Evolutionary conservation across 2,888 invertebrate species (phyloP).

Genomic region (Steromphala cineraria): DNA sequence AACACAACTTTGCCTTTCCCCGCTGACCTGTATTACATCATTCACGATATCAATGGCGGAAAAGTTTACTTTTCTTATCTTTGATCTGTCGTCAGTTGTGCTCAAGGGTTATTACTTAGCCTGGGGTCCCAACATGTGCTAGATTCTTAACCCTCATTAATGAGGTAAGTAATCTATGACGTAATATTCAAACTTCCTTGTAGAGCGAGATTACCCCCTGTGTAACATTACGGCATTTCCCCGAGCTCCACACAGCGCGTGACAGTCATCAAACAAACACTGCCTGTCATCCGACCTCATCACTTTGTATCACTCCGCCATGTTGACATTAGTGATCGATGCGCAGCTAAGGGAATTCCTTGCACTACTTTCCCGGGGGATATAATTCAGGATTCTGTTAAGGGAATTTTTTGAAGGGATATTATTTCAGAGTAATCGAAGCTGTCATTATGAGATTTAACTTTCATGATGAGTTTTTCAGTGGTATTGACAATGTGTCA

Average conservation of each 20-base stretch:
- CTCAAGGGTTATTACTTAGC: neutral
- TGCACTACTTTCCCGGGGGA: neutral
- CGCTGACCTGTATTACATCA: too few relatives aligned
- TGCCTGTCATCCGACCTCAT: neutral
- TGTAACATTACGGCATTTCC: neutral
- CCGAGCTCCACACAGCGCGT: neutral
- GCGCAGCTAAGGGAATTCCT: neutral
- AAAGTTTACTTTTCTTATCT: too few relatives aligned
- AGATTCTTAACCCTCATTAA: neutral
- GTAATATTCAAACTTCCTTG: neutral
- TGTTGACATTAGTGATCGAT: neutral
- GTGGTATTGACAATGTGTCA: neutral
- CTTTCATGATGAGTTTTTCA: neutral
- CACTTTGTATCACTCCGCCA: neutral
- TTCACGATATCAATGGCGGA: too few relatives aligned
- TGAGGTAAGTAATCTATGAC: neutral
- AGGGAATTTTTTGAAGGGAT: neutral
- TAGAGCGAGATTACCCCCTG: neutral
- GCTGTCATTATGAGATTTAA: neutral
- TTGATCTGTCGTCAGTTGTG: too few relatives aligned
- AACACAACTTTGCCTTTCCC: too few relatives aligned
- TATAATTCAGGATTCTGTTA: neutral
- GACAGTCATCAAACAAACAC: neutral
- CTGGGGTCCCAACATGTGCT: neutral
- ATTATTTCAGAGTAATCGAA: constrained; percentile 1